Conservation (phyloP, 2,888 invertebrate species). For the Stomorhina lunata region DNA sequence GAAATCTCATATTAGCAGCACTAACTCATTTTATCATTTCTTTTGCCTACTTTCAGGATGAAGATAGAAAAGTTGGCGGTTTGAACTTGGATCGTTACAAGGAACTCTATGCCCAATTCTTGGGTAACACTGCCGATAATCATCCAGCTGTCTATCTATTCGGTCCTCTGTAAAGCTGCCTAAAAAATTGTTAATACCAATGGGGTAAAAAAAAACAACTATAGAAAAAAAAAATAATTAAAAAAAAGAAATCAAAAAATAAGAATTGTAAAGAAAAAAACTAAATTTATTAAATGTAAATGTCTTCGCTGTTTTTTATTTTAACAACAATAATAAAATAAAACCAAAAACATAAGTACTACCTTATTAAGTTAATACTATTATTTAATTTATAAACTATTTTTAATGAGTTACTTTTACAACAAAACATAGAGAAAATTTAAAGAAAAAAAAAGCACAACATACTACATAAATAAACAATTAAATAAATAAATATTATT, state of each 20-base stretch:
- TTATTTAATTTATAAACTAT: constrained; percentile 65
- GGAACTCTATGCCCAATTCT: constrained; percentile 90
- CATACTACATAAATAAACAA: constrained; percentile 58
- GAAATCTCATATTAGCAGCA: too few species aligned
- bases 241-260: background rate
- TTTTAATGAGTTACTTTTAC: constrained; percentile 67
- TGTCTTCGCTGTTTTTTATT: constrained; percentile 79
- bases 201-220: constrained; percentile 11
- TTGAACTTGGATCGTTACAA: constrained; percentile 89
- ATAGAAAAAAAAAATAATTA: constrained; percentile 6
- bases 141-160: constrained; percentile 88
- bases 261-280: constrained; percentile 18
- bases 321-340: constrained; percentile 70
- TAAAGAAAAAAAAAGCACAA: constrained; percentile 54
- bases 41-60: constrained; percentile 82
- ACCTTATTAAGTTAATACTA: constrained; percentile 65
- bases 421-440: constrained; percentile 62
- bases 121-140: constrained; percentile 87
- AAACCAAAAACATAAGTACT: constrained; percentile 59
- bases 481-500: constrained; percentile 33
- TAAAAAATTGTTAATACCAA: background rate
- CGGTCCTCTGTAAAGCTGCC: constrained; percentile 84
- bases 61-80: constrained; percentile 89
- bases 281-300: constrained; percentile 67
- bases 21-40: background rate